Base-by-base conservation (phyloP, 2,888 invertebrate genomes). In the Eupithecia inturbata region DNA sequence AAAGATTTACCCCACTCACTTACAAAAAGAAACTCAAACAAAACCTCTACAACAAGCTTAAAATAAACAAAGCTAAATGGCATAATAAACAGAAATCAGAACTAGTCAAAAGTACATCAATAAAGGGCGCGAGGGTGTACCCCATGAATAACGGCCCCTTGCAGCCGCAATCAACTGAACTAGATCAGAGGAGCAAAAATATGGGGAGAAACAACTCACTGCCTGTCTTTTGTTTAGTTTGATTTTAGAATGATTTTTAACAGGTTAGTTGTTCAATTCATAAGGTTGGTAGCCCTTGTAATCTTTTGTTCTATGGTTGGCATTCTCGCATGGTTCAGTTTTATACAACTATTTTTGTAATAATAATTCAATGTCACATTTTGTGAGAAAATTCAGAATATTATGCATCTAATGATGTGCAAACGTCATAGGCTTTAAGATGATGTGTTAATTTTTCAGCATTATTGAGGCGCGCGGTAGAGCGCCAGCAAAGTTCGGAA, bases 101-200 rank as follows among this genome's bases (percentile, higher is more conserved):
- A 90, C 91, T 89, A 91, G 92, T 92, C 90, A 93, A 93, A 93
- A 90, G 92, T 84, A 88, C 93, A 93, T 93, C 93, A 90, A 91
- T 89, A 90, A 89, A 88, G 89, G 75, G 88, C 87, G 77, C 57
- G 89, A 85, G 79, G 86, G 88, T 82, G 84, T 78, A 83, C 85
- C 88, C 85, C 85, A 90, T 91, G 91, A 90, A 92, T 92, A 89
- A 87, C 76, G 41, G 75, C 83, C 83, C 85, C 83, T 85, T 81
- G 82, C 80, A 79, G 79, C 78, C 82, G 75, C 79, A 72, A 80
- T 80, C 80, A 77, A 75, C 75, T 77, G 73, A 73, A 76, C 73
- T 75, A 66, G 33, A 49, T 33, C 19, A 33, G 49, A 70, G 10
- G 10, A 49, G 26, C 70, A 66, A 70, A 66, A 70, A 63, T 41